These are phyloP conservation scores for Channa maculata DNA, from an alignment of 2,113 vertebrate genomes.

Conservation along the genomic window DNA sequence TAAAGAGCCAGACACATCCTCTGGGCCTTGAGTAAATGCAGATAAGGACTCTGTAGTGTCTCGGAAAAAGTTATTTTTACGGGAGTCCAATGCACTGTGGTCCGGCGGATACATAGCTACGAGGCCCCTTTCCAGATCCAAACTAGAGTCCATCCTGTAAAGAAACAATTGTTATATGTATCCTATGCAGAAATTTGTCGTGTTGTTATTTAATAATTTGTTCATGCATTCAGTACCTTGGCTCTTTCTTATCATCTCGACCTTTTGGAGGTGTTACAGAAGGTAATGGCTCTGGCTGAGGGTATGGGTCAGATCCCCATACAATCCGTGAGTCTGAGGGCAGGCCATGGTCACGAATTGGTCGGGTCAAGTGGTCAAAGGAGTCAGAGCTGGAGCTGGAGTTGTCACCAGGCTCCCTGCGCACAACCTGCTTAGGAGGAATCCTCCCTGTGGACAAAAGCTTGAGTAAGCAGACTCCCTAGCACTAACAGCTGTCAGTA, in stretches of 20 bases:
- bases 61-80: slow-evolving; percentile 89
- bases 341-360: slow-evolving; percentile 89
- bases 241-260: slow-evolving; percentile 87
- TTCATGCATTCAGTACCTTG: slow-evolving; percentile 80
- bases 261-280: slow-evolving; percentile 86
- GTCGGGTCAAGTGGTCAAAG: slow-evolving; percentile 92
- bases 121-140: slow-evolving; percentile 82
- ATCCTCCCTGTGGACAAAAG: slow-evolving; percentile 87
- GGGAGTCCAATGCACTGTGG: slow-evolving; percentile 86
- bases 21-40: slow-evolving; percentile 85
- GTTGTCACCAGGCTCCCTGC: slow-evolving; percentile 93
- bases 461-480: background rate
- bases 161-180: slow-evolving; percentile 14
- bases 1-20: slow-evolving; percentile 83
- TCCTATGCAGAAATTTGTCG: background rate
- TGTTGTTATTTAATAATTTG: background rate
- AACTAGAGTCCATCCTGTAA: slow-evolving; percentile 76
- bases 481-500: background rate
- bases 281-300: slow-evolving; percentile 87
- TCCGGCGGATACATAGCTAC: slow-evolving; percentile 87
- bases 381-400: slow-evolving; percentile 89
- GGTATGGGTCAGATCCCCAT: slow-evolving; percentile 94
- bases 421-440: slow-evolving; percentile 92
- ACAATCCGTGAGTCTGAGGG: slow-evolving; percentile 90
- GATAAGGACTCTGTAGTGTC: slow-evolving; percentile 86